Conservation (phyloP, 1,140 invertebrate genomes). For the Aphaenogaster ashmeadi region DNA sequence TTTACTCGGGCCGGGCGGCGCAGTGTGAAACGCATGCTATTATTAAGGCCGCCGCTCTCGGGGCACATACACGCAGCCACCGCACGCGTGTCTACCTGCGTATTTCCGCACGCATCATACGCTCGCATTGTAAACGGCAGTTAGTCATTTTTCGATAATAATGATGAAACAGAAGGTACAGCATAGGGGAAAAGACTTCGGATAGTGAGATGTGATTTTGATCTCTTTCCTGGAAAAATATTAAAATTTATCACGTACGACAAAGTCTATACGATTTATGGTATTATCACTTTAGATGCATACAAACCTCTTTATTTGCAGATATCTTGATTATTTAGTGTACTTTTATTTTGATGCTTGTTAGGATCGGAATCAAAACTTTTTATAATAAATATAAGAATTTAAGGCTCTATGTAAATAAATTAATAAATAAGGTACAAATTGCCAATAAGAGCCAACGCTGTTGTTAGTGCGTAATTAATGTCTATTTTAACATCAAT, state of each 20-base stretch:
- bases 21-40: slow-evolving; percentile 84
- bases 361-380: background rate
- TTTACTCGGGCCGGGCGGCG: slow-evolving; percentile 81
- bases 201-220: slow-evolving; percentile 13
- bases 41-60: slow-evolving; percentile 75
- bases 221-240: background rate
- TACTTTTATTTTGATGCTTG: background rate
- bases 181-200: background rate
- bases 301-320: background rate
- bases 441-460: no score
- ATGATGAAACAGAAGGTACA: background rate
- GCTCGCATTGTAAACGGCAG: slow-evolving; percentile 67
- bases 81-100: slow-evolving; percentile 74
- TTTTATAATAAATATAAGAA: no score
- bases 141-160: slow-evolving; percentile 70
- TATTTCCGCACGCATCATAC: slow-evolving; percentile 68
- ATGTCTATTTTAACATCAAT: no score
- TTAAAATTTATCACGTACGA: background rate
- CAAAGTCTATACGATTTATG: background rate
- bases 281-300: background rate
- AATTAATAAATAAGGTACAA: no score
- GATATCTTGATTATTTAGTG: background rate
- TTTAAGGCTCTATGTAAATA: no score
- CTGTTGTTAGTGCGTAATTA: no score
- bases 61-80: slow-evolving; percentile 34